These are phyloP conservation scores for Sacculina carcini DNA, from an alignment of 2,888 invertebrate genomes.

Conservation along the genomic window DNA sequence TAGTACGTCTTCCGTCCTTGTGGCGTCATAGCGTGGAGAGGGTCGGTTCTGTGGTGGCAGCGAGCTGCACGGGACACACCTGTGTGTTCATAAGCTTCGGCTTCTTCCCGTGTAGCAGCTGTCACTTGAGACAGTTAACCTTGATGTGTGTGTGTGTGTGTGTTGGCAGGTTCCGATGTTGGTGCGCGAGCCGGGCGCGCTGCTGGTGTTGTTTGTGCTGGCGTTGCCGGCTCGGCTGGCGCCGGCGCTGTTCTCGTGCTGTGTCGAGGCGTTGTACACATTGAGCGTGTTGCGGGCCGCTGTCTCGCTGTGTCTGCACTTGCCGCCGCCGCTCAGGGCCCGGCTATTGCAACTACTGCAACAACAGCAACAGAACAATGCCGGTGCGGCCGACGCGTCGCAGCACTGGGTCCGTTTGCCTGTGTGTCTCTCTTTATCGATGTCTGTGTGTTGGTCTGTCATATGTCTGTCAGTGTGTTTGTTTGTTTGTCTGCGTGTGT, in stretches of 20 bases:
- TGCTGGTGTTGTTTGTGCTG: constrained; percentile 61
- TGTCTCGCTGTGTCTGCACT: constrained; percentile 15
- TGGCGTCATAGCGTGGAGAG: constrained; percentile 10
- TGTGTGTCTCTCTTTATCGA: too few species aligned
- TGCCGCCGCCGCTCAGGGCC: constrained; percentile 18
- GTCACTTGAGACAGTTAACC: too few species aligned
- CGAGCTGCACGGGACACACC: constrained; percentile 8
- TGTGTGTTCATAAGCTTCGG: too few species aligned
- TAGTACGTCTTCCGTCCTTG: too few species aligned
- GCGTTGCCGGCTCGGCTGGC: constrained; percentile 60
- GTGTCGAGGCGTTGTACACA: constrained; percentile 66
- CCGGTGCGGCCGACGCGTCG: too few species aligned
- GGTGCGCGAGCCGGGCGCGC: constrained; percentile 55
- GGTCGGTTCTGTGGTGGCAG: constrained; percentile 6
- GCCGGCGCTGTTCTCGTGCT: constrained; percentile 60
- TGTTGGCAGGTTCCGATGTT: constrained; percentile 56
- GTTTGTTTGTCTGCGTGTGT: too few species aligned
- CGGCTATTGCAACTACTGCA: constrained; percentile 23
- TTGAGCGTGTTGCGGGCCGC: constrained; percentile 50
- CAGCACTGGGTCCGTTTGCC: too few species aligned
- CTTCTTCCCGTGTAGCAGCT: too few species aligned
- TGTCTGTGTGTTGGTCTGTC: too few species aligned
- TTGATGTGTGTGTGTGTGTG: too few species aligned
- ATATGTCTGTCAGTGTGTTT: too few species aligned
- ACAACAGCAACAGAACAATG: too few species aligned